Evolutionary conservation across 1,140 invertebrate genomes (phyloP).

Genomic region (Onthophagus taurus): DNA sequence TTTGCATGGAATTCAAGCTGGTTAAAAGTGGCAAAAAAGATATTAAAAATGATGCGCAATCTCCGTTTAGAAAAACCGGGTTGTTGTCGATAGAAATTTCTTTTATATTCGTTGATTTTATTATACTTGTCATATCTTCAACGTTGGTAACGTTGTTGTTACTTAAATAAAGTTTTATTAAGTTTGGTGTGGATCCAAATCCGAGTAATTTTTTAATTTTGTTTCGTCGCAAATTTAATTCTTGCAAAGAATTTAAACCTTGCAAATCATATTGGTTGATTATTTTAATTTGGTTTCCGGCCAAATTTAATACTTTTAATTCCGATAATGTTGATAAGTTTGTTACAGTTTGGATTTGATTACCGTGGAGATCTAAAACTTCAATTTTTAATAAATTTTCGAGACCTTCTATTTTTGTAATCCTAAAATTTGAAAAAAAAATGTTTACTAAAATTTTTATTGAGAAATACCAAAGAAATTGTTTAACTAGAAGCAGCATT

Average conservation of each 20-base stretch:
- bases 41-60: constrained; percentile 69
- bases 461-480: too few species aligned
- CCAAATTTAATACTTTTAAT: constrained; percentile 82
- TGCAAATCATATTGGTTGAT: constrained; percentile 64
- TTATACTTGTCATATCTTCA: constrained; percentile 61
- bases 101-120: constrained; percentile 58
- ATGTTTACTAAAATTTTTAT: too few species aligned
- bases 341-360: constrained; percentile 62
- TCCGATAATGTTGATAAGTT: constrained; percentile 52
- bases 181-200: constrained; percentile 66
- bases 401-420: constrained; percentile 67
- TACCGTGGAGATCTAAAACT: constrained; percentile 86
- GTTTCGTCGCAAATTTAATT: constrained; percentile 82
- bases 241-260: constrained; percentile 65
- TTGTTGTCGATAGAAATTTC: constrained; percentile 84
- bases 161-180: constrained; percentile 74
- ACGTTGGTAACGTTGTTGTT: constrained; percentile 79
- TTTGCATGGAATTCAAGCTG: constrained; percentile 60
- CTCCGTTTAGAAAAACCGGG: constrained; percentile 62
- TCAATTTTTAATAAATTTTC: constrained; percentile 62
- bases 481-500: too few species aligned
- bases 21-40: constrained; percentile 64
- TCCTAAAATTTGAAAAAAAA: constrained; percentile 41
- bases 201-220: constrained; percentile 68
- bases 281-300: constrained; percentile 74